Percentiles rank a stretch among this genome's conserved stretches.
These are phyloP conservation scores for Potamarius usumacintae DNA, from an alignment of 2,113 vertebrate genomes.

Conservation along the genomic window DNA sequence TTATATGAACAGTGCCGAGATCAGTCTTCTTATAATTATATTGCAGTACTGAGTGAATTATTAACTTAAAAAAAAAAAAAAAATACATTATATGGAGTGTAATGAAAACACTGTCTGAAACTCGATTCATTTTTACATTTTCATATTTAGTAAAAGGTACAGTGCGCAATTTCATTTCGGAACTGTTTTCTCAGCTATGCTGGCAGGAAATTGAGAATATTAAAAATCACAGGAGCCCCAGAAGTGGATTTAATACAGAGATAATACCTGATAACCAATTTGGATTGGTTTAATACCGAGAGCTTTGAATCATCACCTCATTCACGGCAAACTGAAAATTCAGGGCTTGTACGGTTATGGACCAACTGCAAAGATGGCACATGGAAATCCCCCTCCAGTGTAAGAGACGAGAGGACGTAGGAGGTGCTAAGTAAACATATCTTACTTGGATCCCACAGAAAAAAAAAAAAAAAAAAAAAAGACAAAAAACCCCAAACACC, in stretches of 20 bases:
- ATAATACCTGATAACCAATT: too few relatives aligned
- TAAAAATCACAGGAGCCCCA: background rate
- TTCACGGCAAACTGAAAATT: background rate
- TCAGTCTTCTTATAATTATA: background rate
- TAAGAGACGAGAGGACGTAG: slow-evolving; percentile 13
- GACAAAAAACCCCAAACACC: too few relatives aligned
- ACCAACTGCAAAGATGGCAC: slow-evolving; percentile 1
- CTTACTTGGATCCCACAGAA: background rate
- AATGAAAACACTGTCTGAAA: background rate
- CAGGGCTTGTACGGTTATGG: background rate
- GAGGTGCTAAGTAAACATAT: slow-evolving; percentile 10
- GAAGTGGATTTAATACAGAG: too few relatives aligned
- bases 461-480: background rate
- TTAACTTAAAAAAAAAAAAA: background rate
- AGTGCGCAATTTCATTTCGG: background rate
- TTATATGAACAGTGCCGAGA: too few relatives aligned
- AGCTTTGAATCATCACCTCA: background rate
- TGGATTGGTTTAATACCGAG: background rate
- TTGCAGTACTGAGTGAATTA: background rate
- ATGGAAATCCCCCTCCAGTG: slow-evolving; percentile 25
- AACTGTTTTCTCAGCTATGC: background rate
- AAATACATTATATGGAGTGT: background rate
- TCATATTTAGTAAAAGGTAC: background rate
- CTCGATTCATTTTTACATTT: too few relatives aligned
- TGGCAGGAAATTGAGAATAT: background rate